phyloP scores from a whole-genome alignment of 2,797 vertebrate genomes.

The Pangasius larnaudii region DNA sequence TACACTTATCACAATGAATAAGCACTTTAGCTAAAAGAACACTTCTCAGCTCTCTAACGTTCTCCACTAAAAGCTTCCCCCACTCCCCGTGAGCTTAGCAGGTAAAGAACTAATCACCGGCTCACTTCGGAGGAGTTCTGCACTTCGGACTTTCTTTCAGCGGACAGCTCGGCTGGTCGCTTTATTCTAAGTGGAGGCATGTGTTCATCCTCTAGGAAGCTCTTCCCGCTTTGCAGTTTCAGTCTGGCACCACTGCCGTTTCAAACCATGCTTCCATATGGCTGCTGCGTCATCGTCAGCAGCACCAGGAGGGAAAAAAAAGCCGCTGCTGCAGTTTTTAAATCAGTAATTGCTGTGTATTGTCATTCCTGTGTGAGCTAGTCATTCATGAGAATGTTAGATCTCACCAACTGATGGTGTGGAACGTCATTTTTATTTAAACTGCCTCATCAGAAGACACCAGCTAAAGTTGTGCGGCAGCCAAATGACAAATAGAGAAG shows the following conservation, averaged over 20 bases:
- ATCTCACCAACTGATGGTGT: not conserved
- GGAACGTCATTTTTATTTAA: not conserved
- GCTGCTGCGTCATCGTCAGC: conserved; percentile 5
- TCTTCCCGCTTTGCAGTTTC: not conserved
- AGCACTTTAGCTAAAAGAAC: too few species aligned
- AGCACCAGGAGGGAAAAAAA: too few species aligned
- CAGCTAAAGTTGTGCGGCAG: not conserved
- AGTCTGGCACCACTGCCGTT: not conserved
- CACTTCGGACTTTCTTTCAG: not conserved
- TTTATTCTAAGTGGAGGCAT: too few species aligned
- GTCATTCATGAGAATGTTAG: not conserved
- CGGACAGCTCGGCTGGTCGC: not conserved
- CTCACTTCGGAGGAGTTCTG: not conserved
- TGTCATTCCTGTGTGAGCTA: not conserved
- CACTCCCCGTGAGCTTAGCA: not conserved
- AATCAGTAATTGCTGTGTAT: not conserved
- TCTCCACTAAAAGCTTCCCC: not conserved
- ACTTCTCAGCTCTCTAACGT: not conserved
- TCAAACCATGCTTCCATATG: conserved; percentile 5
- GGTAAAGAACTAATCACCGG: not conserved
- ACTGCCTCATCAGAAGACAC: not conserved
- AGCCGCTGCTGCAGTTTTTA: not conserved
- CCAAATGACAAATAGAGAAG: not conserved
- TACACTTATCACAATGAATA: too few species aligned
- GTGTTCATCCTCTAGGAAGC: not conserved